Conservation (phyloP, 2,113 vertebrate species). For the Dipodomys stephensi region DNA sequence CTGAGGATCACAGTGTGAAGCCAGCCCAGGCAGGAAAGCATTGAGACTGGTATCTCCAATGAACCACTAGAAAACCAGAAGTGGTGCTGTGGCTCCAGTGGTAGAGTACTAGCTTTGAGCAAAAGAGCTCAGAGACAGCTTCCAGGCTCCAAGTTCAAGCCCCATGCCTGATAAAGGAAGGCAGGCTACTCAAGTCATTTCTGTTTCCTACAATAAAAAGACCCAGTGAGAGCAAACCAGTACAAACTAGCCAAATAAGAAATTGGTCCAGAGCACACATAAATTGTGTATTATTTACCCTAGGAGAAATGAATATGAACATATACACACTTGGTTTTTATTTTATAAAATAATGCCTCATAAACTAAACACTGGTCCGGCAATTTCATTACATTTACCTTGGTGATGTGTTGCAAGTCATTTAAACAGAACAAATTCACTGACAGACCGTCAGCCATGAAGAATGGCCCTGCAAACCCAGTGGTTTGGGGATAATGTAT, state of each 20-base stretch:
- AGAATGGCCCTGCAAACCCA: not conserved
- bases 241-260: not conserved
- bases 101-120: not conserved
- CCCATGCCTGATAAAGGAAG: no score
- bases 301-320: not conserved
- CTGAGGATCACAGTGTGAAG: no score
- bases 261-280: not conserved
- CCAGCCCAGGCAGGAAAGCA: no score
- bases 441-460: not conserved
- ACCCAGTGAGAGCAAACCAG: not conserved
- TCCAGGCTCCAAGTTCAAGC: no score
- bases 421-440: constrained; percentile 61
- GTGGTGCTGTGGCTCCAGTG: no score
- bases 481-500: not conserved
- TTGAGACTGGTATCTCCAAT: no score
- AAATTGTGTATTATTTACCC: constrained; percentile 52
- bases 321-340: constrained; percentile 28
- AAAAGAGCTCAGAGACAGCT: not conserved
- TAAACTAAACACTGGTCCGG: constrained; percentile 64
- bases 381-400: constrained; percentile 61
- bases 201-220: not conserved
- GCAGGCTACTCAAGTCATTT: no score
- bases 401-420: constrained; percentile 66
- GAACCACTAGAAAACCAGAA: no score
- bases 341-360: constrained; percentile 70